Base-by-base conservation (phyloP, 2,888 invertebrate genomes). In the Schizaphis graminum region DNA sequence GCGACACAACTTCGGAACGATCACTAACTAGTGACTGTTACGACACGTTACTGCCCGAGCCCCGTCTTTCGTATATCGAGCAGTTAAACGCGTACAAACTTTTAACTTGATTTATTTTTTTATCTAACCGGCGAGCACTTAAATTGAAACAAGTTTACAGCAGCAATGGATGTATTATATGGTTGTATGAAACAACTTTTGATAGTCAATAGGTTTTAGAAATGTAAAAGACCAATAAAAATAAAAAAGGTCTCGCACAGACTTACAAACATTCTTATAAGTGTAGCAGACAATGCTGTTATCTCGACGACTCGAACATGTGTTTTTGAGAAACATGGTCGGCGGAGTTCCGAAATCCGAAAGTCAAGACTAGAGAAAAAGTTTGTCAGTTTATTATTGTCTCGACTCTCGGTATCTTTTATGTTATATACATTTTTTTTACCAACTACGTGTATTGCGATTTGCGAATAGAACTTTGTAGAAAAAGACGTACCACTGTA, bases 361-460 rank as follows among this genome's bases (percentile, higher is more conserved):
- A 90, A 90, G 90, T 90, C 47, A 28, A 61, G 47, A n/a, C 47
- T 61, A 47, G 61, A n/a, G 26, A 57, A 90, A 90, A 90, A 90
- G 61, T 90, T 90, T 90, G 61, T 89, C 90, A 47, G 89, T 90
- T 90, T 89, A 67, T 89, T 89, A 28, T 56, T 61, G 57, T 61
- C 44, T 21, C 61, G 21, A 44, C 47, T 61, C 44, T 21, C 61
- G 8, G 47, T 67, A 90, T 90, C 61, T 61, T n/a, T 10, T n/a
- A 3, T 90, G 47, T 57, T 89, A 16, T 77, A 77, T 21, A 53
- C 21, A 53, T 53, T 77, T 77, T 77, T 77, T 77, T 35, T 86
- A n/a, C 28, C 26, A 86, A 86, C 47, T 86, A 44, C 47, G 47
- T 5, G 53, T 53, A 53, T 53, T 16, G 16, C 44, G 5, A 13